Base-by-base conservation (phyloP, 2,888 invertebrate genomes). In the Drepanosiphum platanoidis region DNA sequence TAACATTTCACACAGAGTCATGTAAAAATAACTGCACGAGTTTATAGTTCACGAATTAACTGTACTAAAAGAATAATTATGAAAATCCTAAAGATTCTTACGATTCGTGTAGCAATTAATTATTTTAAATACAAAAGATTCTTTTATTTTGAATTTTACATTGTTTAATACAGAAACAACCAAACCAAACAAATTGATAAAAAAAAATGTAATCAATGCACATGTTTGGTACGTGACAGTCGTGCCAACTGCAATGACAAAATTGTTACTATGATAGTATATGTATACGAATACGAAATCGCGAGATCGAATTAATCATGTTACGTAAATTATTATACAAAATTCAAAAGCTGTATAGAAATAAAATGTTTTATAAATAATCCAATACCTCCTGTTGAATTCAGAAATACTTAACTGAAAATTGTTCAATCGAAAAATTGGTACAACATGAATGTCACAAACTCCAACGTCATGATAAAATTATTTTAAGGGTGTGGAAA, bases 141-240 rank as follows among this genome's bases (percentile, higher is more conserved):
- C 42, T 3, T 81, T 61, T 32, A 81, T 72, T 81, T 82, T 82
- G 61, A 82, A 72, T 82, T 82, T 39, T 52, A 32, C 8, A 61
- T 72, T 82, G 39, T 71, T 61, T 72, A 39, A 82, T 46, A 68
- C 68, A 27, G 1, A 70, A 82, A 83, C 66, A 64, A 74, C 83
- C 34, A 82, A 82, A 84, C 75, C 75, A 52, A 75, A 84, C 68
- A 70, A 77, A 84, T 84, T 84, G 84, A 84, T 84, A 84, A 84
- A 84, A 75, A 68, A 83, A 77, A 58, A 30, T 72, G 66, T 84
- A 84, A 84, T 84, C 84, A 84, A 84, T 84, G 75, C 84, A 84
- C 84, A 84, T 84, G 84, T 84, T 75, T 77, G 75, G 66, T 36
- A n/a, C n/a, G 8, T 39, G 0, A 3, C 84, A 84, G 84, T 68